Conservation (phyloP, 2,797 vertebrate genomes). For the Petrocephalus sullivani region DNA sequence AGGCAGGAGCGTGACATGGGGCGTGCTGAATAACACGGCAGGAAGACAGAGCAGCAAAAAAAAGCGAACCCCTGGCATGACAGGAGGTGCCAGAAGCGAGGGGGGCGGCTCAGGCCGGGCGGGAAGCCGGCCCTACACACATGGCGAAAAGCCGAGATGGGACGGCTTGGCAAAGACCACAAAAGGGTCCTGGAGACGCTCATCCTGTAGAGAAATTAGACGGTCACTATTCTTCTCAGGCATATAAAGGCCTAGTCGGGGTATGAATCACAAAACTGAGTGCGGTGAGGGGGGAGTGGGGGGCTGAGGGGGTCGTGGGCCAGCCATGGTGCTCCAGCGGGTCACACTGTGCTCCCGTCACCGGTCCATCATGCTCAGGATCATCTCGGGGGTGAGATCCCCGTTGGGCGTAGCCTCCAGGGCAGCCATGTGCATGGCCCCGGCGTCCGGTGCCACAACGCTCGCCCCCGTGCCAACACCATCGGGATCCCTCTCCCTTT, state of each 20-base stretch:
- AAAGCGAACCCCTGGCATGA: not conserved
- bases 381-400: conserved; percentile 97
- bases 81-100: not conserved
- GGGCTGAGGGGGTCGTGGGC: not conserved
- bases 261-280: not conserved
- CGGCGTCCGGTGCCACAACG: conserved; percentile 54
- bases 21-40: not conserved
- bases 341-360: conserved; percentile 59
- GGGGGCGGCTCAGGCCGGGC: not conserved
- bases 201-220: not conserved
- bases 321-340: not conserved
- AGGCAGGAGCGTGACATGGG: not conserved
- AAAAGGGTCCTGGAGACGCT: not conserved
- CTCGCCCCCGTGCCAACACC: conserved; percentile 67
- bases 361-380: conserved; percentile 99
- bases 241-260: not conserved
- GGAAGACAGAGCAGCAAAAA: not conserved
- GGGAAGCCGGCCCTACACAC: not conserved
- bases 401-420: conserved; percentile 81
- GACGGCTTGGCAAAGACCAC: not conserved
- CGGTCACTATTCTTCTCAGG: not conserved
- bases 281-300: not conserved
- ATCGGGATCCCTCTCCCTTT: conserved; percentile 85
- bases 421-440: conserved; percentile 9
- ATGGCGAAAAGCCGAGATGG: not conserved